Base-by-base conservation (phyloP, 2,888 invertebrate genomes). In the Cheilosia grossa region DNA sequence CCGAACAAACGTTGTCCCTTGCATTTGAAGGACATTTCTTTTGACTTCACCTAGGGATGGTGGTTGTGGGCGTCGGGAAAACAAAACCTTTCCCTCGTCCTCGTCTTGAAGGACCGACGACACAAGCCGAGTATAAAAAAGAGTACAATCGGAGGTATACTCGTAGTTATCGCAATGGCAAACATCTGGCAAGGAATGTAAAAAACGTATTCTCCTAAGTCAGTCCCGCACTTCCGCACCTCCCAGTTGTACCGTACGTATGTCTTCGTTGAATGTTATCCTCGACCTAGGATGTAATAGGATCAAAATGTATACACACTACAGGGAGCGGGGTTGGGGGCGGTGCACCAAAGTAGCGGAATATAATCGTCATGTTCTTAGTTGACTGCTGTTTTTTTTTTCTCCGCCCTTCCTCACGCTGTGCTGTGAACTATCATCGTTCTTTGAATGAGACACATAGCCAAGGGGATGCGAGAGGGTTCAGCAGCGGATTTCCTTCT, bases 251-350 rank as follows among this genome's bases (percentile, higher is more conserved):
- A 4, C 27, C 27, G n/a, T 66, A 27, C 17, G 37, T 73, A 77
- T 54, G 77, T 67, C 67, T 73, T 44, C 74, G 74, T 75, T 80
- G 64, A 74, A 70, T 80, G 64, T 83, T 80, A 80, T 83, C 83
- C 80, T 69, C 83, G 74, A 83, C 83, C 80, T 74, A 80, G 53
- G 80, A 15, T 80, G 44, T 80, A 80, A 83, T 74, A 83, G 80
- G 83, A 83, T 83, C 69, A 83, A 83, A 80, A 70, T 80, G 80
- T 75, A 79, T 69, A 79, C 72, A 67, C 79, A 19, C 21, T 61
- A 40, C 44, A 17, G 44, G 19, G 27, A n/a, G 13, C 30, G 27
- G 15, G 2, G 24, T 13, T 21, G 53, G 61, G n/a, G 67, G 17
- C 15, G 42, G 9, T 21, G 58, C 10, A 47, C n/a, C 61, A 59